Evolutionary conservation across 1,140 invertebrate genomes (phyloP).

Genomic region (Vanessa tameamea): DNA sequence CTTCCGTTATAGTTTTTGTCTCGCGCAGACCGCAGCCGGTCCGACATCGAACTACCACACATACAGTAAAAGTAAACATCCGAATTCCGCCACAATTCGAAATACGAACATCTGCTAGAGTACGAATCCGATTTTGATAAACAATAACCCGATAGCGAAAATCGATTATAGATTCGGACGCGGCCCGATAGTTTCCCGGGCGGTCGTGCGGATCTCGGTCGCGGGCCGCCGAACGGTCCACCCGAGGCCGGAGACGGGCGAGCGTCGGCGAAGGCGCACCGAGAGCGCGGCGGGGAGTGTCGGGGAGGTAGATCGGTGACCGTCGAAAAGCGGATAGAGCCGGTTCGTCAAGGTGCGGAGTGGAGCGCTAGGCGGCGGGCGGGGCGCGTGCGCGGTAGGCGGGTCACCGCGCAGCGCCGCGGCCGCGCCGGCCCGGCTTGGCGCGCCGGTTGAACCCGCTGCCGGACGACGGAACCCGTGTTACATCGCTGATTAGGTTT

Average conservation of each 20-base stretch:
- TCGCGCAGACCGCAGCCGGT: background rate
- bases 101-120: background rate
- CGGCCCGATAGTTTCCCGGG: background rate
- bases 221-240: background rate
- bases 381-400: conserved; percentile 37
- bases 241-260: background rate
- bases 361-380: conserved; percentile 39
- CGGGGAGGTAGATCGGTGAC: conserved; percentile 6
- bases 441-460: conserved; percentile 76
- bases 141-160: background rate
- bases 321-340: conserved; percentile 9
- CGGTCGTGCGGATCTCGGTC: background rate
- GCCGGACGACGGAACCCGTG: conserved; percentile 1
- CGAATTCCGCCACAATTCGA: background rate
- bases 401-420: conserved; percentile 66
- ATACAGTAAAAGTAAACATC: background rate
- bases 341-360: conserved; percentile 14
- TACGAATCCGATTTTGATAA: background rate
- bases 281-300: background rate
- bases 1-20: background rate
- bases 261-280: background rate
- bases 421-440: conserved; percentile 65
- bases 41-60: background rate
- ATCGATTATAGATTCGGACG: background rate
- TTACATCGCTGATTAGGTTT: background rate